Evolutionary conservation across 2,113 vertebrate species (phyloP).

Genomic region (Caloenas nicobarica): DNA sequence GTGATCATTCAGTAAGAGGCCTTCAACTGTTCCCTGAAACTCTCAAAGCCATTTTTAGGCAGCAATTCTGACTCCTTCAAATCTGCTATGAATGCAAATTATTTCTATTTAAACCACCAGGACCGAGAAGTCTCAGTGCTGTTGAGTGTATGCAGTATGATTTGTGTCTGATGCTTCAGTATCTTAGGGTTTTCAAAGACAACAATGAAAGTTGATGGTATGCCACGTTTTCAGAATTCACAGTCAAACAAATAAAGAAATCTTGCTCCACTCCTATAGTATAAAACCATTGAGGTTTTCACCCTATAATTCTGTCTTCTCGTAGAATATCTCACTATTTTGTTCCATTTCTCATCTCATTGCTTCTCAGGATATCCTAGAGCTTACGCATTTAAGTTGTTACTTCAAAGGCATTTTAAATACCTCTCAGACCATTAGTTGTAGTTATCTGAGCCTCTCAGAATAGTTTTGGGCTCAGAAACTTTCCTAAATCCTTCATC

Average conservation of each 20-base stretch:
- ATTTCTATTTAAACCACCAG: neutral
- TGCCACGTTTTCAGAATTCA: neutral
- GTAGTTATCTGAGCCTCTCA: neutral
- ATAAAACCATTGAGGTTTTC: neutral
- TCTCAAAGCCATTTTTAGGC: neutral
- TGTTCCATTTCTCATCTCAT: neutral
- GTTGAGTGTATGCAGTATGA: neutral
- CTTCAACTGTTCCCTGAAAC: neutral
- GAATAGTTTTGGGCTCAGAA: neutral
- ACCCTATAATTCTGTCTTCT: neutral
- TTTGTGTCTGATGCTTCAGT: neutral
- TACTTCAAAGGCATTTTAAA: neutral
- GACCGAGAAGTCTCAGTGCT: neutral
- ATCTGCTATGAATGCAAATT: neutral
- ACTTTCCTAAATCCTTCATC: neutral
- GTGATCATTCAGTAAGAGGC: neutral
- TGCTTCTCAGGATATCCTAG: neutral
- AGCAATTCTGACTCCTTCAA: neutral
- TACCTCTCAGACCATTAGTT: neutral
- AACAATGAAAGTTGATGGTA: neutral
- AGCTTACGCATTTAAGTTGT: neutral
- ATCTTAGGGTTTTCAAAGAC: neutral
- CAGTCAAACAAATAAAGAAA: neutral
- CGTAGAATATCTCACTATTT: neutral
- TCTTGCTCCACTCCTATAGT: neutral